Base-by-base conservation (phyloP, 92 coral and sea anemone species). In the Isaurus tuberculatus region DNA sequence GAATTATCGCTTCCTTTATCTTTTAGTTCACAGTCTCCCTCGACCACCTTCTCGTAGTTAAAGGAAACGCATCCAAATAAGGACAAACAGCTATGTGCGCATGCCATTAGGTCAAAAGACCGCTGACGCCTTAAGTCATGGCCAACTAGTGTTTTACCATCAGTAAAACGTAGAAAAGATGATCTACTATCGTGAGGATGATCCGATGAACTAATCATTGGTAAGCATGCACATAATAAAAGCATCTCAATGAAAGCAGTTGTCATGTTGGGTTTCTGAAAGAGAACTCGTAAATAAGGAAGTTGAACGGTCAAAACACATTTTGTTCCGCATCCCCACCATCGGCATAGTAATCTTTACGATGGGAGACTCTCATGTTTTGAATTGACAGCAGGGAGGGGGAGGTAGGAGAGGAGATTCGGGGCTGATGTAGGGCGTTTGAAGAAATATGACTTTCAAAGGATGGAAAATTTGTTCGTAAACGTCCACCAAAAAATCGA, bases 71-170 rank as follows among this genome's bases (percentile, higher is more conserved):
- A 93, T 27, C 55, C 85, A 23, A 73, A 63, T 10, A 42, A 81
- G 13, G 72, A 86, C 70, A 93, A 66, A 66, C 97, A 93, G 16
- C 83, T 72, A 2, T 88, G 91, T 13, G 91, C 94, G 85, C 97
- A 93, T 73, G 88, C 57, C 73, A 93, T 68, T 8, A 91, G 14
- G 65, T 82, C 87, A 80, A 36, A 48, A 30, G 89, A 42, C 87
- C 86, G 97, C 91, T 91, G 86, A 64, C 44, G 66, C 42, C 37
- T 65, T 57, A 91, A 78, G n/a, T 15, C 83, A 82, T 79, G 70
- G 49, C 91, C 97, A 44, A 11, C 20, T 17, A 93, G 91, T 49
- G 70, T 82, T 83, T 86, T 78, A 77, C 73, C 71, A 8, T 86
- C 86, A 34, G 85, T 88, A 28, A 86, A 82, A 29, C 70, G 81